phyloP scores from a whole-genome alignment of 2,888 invertebrate species.

The Linyphia triangularis region DNA sequence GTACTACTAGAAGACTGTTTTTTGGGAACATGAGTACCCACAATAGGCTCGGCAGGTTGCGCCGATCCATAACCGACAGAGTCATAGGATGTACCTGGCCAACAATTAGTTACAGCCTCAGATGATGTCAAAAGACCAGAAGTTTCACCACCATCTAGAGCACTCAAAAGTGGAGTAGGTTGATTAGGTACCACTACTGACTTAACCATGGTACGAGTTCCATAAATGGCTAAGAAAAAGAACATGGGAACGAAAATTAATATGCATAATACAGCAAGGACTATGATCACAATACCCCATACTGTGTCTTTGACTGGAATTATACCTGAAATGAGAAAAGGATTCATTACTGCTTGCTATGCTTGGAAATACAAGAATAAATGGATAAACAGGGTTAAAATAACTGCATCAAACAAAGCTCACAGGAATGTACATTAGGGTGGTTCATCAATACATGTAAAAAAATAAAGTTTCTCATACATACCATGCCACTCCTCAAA shows the following conservation, averaged over 20 bases:
- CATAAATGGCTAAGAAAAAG: conserved; percentile 47
- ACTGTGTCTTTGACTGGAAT: conserved; percentile 52
- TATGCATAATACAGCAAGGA: conserved; percentile 28
- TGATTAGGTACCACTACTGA: conserved; percentile 41
- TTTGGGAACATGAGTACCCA: background rate
- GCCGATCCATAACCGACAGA: conserved; percentile 56
- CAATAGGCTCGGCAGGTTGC: background rate
- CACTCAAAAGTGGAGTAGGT: conserved; percentile 39
- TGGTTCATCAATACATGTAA: no score
- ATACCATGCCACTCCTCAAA: no score
- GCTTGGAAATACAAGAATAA: background rate
- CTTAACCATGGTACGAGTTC: conserved; percentile 59
- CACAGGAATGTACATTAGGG: no score
- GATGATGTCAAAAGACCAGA: conserved; percentile 69
- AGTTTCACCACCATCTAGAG: conserved; percentile 40
- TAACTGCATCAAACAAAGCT: background rate
- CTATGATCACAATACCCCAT: conserved; percentile 66
- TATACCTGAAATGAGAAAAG: conserved; percentile 47
- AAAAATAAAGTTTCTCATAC: no score
- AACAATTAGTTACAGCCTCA: conserved; percentile 38
- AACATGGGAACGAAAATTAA: conserved; percentile 57
- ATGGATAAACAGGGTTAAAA: background rate
- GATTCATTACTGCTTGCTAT: background rate
- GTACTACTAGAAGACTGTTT: background rate
- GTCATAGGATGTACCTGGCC: conserved; percentile 63